phyloP scores from a whole-genome alignment of 2,888 invertebrate genomes.

The Stomorhina lunata region DNA sequence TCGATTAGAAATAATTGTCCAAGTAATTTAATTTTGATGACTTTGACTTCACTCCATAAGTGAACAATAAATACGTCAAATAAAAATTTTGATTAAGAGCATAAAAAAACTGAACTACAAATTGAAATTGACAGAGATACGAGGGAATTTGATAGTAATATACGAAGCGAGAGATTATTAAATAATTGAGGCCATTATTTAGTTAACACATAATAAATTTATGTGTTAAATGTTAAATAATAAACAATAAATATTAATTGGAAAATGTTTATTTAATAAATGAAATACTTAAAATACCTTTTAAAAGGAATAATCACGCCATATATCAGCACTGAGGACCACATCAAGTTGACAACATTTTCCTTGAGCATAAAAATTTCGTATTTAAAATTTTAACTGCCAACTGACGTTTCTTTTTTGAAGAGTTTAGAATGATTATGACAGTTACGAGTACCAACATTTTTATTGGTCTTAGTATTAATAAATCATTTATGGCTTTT shows the following conservation, averaged over 20 bases:
- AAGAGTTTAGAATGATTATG: background rate
- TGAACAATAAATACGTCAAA: background rate
- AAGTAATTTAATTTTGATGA: slow-evolving; percentile 30
- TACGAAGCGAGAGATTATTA: background rate
- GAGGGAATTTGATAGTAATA: no score
- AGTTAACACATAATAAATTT: no score
- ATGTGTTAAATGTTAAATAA: background rate
- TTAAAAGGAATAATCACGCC: slow-evolving; percentile 3
- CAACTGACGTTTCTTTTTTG: no score
- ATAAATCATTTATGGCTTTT: background rate
- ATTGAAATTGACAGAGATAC: background rate
- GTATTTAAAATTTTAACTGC: no score
- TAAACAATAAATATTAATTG: background rate
- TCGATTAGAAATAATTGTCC: slow-evolving; percentile 19
- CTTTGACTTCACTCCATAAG: background rate
- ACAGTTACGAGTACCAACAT: background rate
- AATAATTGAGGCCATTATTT: background rate
- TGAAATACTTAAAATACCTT: background rate
- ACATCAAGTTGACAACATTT: background rate
- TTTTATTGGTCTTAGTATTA: background rate
- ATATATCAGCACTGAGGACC: background rate
- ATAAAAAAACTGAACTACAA: background rate
- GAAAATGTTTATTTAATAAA: background rate
- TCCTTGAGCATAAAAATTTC: background rate
- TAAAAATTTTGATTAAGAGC: background rate